Conservation (phyloP, 2,888 invertebrate species). For the Monoplex corrugatus region DNA sequence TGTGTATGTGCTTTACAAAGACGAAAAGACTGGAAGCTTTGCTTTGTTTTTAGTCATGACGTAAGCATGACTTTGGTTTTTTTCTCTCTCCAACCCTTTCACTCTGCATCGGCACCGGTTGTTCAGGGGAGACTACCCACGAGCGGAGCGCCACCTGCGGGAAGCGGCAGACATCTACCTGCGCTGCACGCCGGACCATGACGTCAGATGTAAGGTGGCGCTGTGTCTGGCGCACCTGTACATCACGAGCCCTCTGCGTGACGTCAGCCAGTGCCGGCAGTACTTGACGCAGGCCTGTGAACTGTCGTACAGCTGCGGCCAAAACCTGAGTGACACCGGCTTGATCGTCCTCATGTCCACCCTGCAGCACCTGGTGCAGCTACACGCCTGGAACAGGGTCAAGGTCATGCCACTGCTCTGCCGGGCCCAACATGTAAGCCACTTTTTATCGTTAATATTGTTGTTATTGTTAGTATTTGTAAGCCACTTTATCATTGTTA, state of each 20-base stretch:
- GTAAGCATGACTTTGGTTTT: neutral
- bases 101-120: neutral
- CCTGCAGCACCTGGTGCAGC: constrained; percentile 35
- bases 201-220: constrained; percentile 46
- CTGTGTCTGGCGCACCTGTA: constrained; percentile 43
- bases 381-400: neutral
- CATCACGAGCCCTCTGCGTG: constrained; percentile 23
- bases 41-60: too few species aligned
- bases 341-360: constrained; percentile 27
- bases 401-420: neutral
- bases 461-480: too few species aligned
- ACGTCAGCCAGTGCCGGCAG: neutral
- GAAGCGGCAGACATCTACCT: constrained; percentile 39
- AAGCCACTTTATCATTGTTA: neutral
- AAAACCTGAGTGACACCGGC: constrained; percentile 38
- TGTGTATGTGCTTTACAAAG: neutral
- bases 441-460: neutral
- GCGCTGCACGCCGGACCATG: constrained; percentile 40
- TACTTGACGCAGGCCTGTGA: constrained; percentile 21
- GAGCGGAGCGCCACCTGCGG: neutral
- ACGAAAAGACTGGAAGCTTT: too few species aligned
- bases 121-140: constrained; percentile 43
- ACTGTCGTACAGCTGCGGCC: constrained; percentile 14
- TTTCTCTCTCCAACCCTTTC: neutral
- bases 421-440: neutral